Evolutionary conservation across 2,888 invertebrate species (phyloP), one percentile per base, ranked within the genome.

Genomic region (Eupeodes luniger): DNA sequence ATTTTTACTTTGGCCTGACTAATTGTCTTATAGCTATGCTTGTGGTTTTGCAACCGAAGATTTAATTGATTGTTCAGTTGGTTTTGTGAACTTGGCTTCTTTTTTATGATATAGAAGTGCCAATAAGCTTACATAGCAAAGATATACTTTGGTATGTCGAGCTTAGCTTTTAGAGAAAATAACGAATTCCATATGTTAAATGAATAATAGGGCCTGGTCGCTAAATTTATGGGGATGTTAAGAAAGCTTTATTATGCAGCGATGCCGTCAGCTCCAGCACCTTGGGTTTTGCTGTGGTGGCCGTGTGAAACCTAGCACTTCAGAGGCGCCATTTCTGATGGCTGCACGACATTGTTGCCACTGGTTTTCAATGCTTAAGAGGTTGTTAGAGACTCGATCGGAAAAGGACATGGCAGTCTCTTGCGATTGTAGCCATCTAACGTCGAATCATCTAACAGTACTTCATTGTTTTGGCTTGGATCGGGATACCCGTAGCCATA

Each of bases 1-100:
- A 75, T 66, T 77, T 66, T 47, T 77, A 27, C n/a, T 57, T 47
- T 77, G 44, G 55, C 55, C 47, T 34, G 66, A 77, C 76, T 77
- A 77, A 77, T 77, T 77, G 55, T 40, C 53, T 62, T 75, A 61
- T 19, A 62, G 27, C 27, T 27, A 27, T 57, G 27, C 16, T 36
- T 36, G 36, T 34, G 59, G 34, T 61, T 61, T 51, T 44, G 61
- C 34, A 62, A 40, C 9, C 40, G 75, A 40, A 36, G 61, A 61
- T 34, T 61, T 47, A 10, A 6, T 61, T 36, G 36, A 34, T 61
- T 57, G 61, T 61, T 61, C 36, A 9, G 36, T 9, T 61, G 61
- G 34, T 61, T 36, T n/a, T 61, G 61, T 59, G 61, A 5, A 36
- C n/a, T 61, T 61, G 61, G n/a, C 36, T 61, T 61, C 61, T 61